Percentiles rank a stretch among this genome's conserved stretches.
Conservation (phyloP, 2,113 vertebrate genomes). For the Theropithecus gelada region DNA sequence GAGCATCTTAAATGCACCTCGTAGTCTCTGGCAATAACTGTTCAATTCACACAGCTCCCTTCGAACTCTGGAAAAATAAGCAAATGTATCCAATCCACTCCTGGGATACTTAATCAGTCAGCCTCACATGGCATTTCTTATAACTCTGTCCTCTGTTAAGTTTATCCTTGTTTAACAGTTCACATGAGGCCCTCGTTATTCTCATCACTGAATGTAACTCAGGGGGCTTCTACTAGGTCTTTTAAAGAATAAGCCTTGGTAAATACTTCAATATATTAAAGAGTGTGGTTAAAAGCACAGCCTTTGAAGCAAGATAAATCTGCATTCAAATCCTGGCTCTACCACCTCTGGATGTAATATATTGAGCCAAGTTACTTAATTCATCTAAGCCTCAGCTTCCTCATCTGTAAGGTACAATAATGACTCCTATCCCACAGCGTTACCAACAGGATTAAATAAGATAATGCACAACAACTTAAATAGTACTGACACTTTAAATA, state of each 20-base stretch:
- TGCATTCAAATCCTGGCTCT: not conserved
- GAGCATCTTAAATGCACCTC: not conserved
- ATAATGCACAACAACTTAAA: conserved; percentile 6
- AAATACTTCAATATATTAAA: not conserved
- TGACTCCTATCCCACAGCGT: not conserved
- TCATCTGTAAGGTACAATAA: not conserved
- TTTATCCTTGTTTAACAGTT: not conserved
- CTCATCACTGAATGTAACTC: not conserved
- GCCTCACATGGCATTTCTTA: not conserved
- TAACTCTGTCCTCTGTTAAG: not conserved
- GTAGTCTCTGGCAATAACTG: not conserved
- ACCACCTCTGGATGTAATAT: not conserved
- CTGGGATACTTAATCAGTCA: not conserved
- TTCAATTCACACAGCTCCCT: not conserved
- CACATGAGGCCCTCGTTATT: not conserved
- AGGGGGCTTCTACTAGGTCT: not conserved
- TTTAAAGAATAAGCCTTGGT: not conserved
- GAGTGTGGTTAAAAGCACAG: not conserved
- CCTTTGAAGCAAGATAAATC: conserved; percentile 28
- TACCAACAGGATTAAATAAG: conserved; percentile 5
- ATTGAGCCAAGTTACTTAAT: not conserved
- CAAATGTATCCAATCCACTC: not conserved
- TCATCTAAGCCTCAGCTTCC: not conserved
- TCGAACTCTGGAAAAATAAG: not conserved
- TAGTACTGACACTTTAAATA: not conserved